phyloP scores from a whole-genome alignment of 2,888 invertebrate species.

The Lepas anatifera region DNA sequence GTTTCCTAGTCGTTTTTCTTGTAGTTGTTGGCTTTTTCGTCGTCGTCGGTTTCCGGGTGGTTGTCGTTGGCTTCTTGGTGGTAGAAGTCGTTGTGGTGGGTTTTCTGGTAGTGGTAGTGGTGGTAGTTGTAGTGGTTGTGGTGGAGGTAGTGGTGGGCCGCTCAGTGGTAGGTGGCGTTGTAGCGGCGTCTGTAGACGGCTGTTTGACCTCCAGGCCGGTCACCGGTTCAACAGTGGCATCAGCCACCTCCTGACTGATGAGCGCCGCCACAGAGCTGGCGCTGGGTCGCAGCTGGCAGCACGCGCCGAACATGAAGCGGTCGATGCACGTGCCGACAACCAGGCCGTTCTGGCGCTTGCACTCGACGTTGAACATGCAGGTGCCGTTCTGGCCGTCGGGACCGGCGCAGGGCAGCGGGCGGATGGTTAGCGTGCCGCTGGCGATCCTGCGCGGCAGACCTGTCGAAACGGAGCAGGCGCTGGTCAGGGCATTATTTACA shows the following conservation, averaged over 20 bases:
- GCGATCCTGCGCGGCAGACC: too few species aligned
- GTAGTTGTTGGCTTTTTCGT: slow-evolving; percentile 15
- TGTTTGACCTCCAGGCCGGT: slow-evolving; percentile 16
- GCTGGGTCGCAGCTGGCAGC: slow-evolving; percentile 46
- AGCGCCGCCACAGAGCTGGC: background rate
- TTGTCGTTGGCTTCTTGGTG: slow-evolving; percentile 12
- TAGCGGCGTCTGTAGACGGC: background rate
- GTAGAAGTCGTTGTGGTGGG: background rate
- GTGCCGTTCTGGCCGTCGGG: slow-evolving; percentile 40
- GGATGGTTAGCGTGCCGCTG: background rate
- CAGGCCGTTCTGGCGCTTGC: slow-evolving; percentile 60
- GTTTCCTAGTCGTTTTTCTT: slow-evolving; percentile 14
- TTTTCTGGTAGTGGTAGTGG: background rate
- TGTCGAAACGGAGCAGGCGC: too few species aligned
- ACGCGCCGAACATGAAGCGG: slow-evolving; percentile 81
- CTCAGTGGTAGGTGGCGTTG: background rate
- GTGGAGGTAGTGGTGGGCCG: background rate
- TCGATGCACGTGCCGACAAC: slow-evolving; percentile 86
- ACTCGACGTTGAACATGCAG: slow-evolving; percentile 91
- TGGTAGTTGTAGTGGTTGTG: slow-evolving; percentile 10
- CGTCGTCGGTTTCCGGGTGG: slow-evolving; percentile 9
- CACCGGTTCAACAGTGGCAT: background rate
- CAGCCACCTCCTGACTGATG: background rate
- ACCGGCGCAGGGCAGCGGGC: background rate
- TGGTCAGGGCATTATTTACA: too few species aligned